Evolutionary conservation across 2,888 invertebrate species (phyloP), one percentile per base, ranked within the genome.

Genomic region (Hyles lineata): DNA sequence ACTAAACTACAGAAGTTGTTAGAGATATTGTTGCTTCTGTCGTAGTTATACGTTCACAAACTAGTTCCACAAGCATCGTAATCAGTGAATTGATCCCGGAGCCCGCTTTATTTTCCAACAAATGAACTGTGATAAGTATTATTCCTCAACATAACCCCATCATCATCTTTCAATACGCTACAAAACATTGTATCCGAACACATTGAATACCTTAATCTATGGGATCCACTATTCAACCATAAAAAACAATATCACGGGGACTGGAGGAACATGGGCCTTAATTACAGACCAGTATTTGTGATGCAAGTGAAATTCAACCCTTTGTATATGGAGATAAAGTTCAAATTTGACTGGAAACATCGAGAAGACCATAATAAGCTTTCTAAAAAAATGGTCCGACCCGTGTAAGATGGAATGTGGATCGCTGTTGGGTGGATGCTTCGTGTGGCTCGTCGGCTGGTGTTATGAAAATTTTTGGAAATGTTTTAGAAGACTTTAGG

Each of bases 241-340:
- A 93, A 93, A 90, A 72, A 93, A 93, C 92, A 92, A 92, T 92
- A 93, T 92, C 90, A 89, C 84, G 88, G 89, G 87, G 87, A 86
- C 87, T 86, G 83, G 83, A 83, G 86, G 80, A 86, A 90, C 90
- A 90, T 83, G 87, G 85, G 79, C 89, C 93, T 91, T 93, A 93
- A 93, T 93, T 93, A 92, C 83, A 80, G 76, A 76, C 78, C 80
- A 80, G 75, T 76, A 74, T 72, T 52, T 50, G 7, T 55, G 9
- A 17, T 5, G 1, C 75, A 77, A 15, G 59, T 25, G 29, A 88
- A 82, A 82, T 72, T 70, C 32, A 70, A 79, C 84, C 75, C 74
- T 87, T 80, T 67, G 0, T 0, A 0, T 0, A 15, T 21, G 7
- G 0, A 0, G 0, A 52, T 81, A 87, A 73, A 76, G 85, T 85